Conservation (phyloP, 2,113 vertebrate genomes). For the Bettongia penicillata region DNA sequence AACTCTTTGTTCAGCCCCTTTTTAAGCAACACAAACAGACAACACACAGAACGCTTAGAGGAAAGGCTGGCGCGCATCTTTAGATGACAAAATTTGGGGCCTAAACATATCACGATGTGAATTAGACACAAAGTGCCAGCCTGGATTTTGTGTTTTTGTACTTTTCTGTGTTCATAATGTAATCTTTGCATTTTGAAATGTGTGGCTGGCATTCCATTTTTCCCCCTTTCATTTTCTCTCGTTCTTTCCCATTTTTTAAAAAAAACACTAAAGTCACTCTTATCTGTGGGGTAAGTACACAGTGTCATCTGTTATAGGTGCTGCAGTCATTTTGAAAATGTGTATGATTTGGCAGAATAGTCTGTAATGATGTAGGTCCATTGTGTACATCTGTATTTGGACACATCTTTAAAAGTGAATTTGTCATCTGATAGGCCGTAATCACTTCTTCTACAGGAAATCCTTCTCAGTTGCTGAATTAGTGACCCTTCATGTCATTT, state of each 20-base stretch:
- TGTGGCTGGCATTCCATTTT: neutral
- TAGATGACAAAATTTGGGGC: conserved; percentile 7
- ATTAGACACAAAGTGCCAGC: conserved; percentile 43
- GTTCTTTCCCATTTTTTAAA: neutral
- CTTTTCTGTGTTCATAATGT: conserved; percentile 39
- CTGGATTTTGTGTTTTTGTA: conserved; percentile 32
- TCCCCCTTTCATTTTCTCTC: conserved; percentile 46
- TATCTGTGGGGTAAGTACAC: conserved; percentile 35
- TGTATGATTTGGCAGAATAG: conserved; percentile 71
- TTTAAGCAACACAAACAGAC: conserved; percentile 61
- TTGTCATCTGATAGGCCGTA: conserved; percentile 70
- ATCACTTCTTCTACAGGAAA: conserved; percentile 37
- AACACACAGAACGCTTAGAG: conserved; percentile 55
- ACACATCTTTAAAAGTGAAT: conserved; percentile 63
- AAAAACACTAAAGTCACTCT: conserved; percentile 21
- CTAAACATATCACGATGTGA: conserved; percentile 21
- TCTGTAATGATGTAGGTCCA: conserved; percentile 52
- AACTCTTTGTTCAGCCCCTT: conserved; percentile 67
- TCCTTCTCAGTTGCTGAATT: conserved; percentile 56
- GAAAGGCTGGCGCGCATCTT: conserved; percentile 54
- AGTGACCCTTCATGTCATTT: conserved; percentile 42
- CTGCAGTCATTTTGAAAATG: conserved; percentile 67
- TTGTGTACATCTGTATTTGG: conserved; percentile 62
- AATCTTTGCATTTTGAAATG: conserved; percentile 63
- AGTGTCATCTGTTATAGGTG: conserved; percentile 37